Conservation (phyloP, 2,797 vertebrate genomes). For the Sparidentex hasta region DNA sequence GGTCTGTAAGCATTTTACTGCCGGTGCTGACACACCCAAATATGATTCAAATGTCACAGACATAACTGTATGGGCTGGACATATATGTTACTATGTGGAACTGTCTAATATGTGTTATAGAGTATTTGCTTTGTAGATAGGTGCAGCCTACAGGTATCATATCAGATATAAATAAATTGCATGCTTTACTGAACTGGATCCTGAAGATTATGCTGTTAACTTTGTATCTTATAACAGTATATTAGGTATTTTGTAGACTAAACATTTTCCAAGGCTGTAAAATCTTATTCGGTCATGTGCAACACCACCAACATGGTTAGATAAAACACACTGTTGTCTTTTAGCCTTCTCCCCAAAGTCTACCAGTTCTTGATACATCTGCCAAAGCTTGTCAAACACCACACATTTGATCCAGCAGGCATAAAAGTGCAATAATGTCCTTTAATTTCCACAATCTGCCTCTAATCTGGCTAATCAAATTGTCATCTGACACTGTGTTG, state of each 20-base stretch:
- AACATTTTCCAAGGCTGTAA: background rate
- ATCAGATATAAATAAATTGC: too few relatives aligned
- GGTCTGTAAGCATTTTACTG: too few relatives aligned
- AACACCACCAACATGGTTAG: background rate
- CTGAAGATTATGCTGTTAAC: background rate
- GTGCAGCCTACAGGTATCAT: too few relatives aligned
- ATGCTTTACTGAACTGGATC: background rate
- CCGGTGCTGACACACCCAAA: too few relatives aligned
- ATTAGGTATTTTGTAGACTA: background rate
- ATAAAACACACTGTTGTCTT: slow-evolving; percentile 36
- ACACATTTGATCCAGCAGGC: slow-evolving; percentile 67
- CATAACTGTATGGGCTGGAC: too few relatives aligned
- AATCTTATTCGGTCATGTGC: slow-evolving; percentile 1
- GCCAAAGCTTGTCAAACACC: slow-evolving; percentile 72
- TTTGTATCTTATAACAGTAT: background rate
- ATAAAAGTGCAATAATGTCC: slow-evolving; percentile 78
- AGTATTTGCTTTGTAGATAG: too few relatives aligned
- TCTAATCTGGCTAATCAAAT: slow-evolving; percentile 87
- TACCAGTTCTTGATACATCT: slow-evolving; percentile 66
- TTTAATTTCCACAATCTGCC: slow-evolving; percentile 77
- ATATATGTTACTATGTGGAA: too few relatives aligned
- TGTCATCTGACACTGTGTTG: slow-evolving; percentile 79
- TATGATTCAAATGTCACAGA: too few relatives aligned
- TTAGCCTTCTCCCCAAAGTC: slow-evolving; percentile 57
- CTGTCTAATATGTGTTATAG: too few relatives aligned